phyloP scores from a whole-genome alignment of 2,797 vertebrate genomes.

The Hoplostethus atlanticus region DNA sequence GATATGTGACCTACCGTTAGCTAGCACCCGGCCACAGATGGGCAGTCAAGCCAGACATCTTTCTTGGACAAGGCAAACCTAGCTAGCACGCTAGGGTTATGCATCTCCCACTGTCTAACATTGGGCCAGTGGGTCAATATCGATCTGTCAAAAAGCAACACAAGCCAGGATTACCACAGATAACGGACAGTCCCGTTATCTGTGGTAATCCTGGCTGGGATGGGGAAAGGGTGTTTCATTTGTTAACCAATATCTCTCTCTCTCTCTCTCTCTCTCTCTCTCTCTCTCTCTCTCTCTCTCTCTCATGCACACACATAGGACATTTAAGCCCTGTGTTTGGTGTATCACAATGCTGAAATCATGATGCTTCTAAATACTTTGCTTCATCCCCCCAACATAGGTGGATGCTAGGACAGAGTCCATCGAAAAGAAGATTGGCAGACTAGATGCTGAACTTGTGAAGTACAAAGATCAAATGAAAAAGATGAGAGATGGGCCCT shows the following conservation, averaged over 20 bases:
- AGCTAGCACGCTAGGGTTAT: conserved; percentile 3
- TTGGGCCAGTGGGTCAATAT: background rate
- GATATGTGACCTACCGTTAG: conserved; percentile 44
- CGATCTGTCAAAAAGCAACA: background rate
- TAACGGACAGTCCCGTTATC: too few relatives aligned
- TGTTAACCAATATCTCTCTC: background rate
- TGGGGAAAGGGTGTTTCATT: background rate
- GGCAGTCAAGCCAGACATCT: background rate
- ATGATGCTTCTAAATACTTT: conserved; percentile 5
- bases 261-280: too few relatives aligned
- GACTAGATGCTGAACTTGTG: conserved; percentile 92
- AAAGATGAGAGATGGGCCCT: conserved; percentile 98
- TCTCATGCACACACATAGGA: background rate
- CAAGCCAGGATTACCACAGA: too few relatives aligned
- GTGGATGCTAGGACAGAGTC: conserved; percentile 95
- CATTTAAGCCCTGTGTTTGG: background rate
- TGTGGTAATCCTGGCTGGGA: background rate
- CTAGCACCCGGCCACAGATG: conserved; percentile 35
- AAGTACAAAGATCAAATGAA: conserved; percentile 99
- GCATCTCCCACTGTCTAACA: too few relatives aligned
- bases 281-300: background rate
- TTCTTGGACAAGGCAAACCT: background rate
- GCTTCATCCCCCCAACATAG: conserved; percentile 69
- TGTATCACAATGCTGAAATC: conserved; percentile 5
- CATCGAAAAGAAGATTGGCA: conserved; percentile 96